These are phyloP conservation scores for Steromphala cineraria DNA, from an alignment of 2,888 invertebrate genomes.

Conservation along the genomic window DNA sequence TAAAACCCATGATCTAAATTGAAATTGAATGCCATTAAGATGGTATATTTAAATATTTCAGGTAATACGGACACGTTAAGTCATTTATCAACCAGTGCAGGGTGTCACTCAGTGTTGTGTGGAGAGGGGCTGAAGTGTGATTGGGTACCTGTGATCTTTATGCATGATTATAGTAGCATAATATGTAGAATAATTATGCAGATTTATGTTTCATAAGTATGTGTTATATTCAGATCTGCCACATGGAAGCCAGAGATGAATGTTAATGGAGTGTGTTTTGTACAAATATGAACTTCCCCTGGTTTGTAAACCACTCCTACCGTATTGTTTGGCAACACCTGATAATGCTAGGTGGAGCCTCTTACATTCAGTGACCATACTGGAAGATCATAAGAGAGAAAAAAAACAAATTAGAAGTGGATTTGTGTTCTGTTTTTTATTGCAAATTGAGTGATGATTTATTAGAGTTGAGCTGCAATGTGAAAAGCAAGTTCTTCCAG, in stretches of 20 bases:
- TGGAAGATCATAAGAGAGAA: not conserved
- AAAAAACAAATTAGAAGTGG: not conserved
- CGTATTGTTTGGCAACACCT: not conserved
- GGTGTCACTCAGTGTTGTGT: too few species aligned
- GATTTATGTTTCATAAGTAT: conserved; percentile 17
- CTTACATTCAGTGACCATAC: conserved; percentile 1
- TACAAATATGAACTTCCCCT: not conserved
- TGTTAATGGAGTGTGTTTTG: conserved; percentile 4
- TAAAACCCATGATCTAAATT: too few species aligned
- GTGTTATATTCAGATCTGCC: conserved; percentile 17
- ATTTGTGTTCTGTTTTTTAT: not conserved
- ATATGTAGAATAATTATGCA: conserved; percentile 25
- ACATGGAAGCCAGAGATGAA: not conserved
- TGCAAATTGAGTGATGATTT: not conserved
- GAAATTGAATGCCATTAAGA: too few species aligned
- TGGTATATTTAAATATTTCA: too few species aligned
- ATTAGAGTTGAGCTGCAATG: too few species aligned
- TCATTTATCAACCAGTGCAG: too few species aligned
- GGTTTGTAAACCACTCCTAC: not conserved
- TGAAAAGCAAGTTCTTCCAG: too few species aligned
- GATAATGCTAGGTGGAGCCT: not conserved
- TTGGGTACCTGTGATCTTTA: conserved; percentile 23
- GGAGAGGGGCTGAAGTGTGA: conserved; percentile 7
- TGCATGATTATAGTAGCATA: conserved; percentile 30
- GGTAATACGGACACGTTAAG: too few species aligned